Evolutionary conservation across 2,888 invertebrate genomes (phyloP), one percentile per base, ranked within the genome.

Genomic region (Pandemis cinnamomeana): DNA sequence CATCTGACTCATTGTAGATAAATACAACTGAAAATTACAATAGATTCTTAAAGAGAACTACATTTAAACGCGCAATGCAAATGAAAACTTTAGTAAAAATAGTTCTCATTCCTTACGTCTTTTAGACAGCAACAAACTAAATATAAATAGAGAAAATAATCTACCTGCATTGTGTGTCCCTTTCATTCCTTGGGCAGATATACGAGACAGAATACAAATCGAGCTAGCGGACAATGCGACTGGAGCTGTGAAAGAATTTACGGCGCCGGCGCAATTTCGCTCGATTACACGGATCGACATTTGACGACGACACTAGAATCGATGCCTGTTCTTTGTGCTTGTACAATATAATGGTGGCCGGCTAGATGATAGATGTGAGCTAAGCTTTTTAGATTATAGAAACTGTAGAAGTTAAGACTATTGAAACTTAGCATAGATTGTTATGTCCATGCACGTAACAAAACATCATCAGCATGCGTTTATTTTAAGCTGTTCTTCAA

Each of bases 171-270:
- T 55, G 58, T 55, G 41, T 36, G 42, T 70, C 66, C 61, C 66
- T 66, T 70, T 73, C 73, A 51, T 46, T 51, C 73, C 61, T n/a
- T 36, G 20, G 73, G 60, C 70, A 60, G 51, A 70, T 73, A 66
- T 66, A 73, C 66, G 70, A 60, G 70, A 66, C 66, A 48, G 66
- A 66, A 73, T 66, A 51, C 73, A 70, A 66, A 66, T 70, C 73
- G 72, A 69, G 15, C 48, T 10, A 15, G 41, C 73, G 41, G 64
- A 73, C 70, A 73, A 73, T 70, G 70, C 73, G 13, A 48, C 20
- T 13, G 66, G 20, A 55, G 53, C 44, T 48, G 68, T 55, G 63
- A 67, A 68, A 70, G 71, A 71, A 76, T 76, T 72, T 73, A 76
- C 72, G 36, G 67, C 42, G 67, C 42, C 68, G 51, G 58, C 42